Percentiles rank a stretch among this genome's conserved stretches.
Conservation (phyloP, 2,797 vertebrate species). For the Heliangelus exortis region DNA sequence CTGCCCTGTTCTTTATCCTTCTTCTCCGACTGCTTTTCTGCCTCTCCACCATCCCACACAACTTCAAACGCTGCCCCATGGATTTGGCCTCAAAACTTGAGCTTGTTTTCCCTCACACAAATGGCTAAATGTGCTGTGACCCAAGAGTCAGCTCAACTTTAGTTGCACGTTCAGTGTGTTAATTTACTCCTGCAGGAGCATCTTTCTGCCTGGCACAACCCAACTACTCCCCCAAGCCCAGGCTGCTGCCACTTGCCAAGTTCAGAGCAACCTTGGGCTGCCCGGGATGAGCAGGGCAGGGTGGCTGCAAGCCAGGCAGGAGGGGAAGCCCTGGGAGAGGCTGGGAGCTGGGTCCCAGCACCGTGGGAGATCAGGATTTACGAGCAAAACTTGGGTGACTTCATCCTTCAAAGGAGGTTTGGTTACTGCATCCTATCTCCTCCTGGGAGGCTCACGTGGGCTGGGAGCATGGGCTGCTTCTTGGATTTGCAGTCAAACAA, state of each 20-base stretch:
- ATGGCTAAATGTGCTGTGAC: not conserved
- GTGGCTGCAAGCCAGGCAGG: not conserved
- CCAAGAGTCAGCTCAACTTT: not conserved
- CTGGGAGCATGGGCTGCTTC: not conserved
- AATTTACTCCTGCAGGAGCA: not conserved
- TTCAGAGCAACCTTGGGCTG: not conserved
- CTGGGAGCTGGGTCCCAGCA: not conserved
- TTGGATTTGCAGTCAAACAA: not conserved
- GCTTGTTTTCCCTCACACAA: fast-evolving
- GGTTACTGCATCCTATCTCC: not conserved
- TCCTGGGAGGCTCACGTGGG: not conserved
- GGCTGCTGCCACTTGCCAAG: not conserved
- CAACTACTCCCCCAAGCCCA: not conserved
- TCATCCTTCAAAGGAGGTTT: constrained; percentile 26
- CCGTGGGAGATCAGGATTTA: constrained; percentile 15
- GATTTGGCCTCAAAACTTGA: not conserved
- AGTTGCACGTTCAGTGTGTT: not conserved
- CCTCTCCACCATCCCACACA: not conserved
- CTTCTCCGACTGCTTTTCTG: not conserved
- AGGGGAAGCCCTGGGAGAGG: not conserved
- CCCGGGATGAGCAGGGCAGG: not conserved
- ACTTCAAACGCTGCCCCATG: not conserved
- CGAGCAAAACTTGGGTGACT: constrained; percentile 26
- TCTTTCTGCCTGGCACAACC: not conserved
- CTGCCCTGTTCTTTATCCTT: not conserved